Percentiles rank a stretch among this genome's conserved stretches.
Conservation (phyloP, 2,797 vertebrate species). For the Thamnophis elegans region DNA sequence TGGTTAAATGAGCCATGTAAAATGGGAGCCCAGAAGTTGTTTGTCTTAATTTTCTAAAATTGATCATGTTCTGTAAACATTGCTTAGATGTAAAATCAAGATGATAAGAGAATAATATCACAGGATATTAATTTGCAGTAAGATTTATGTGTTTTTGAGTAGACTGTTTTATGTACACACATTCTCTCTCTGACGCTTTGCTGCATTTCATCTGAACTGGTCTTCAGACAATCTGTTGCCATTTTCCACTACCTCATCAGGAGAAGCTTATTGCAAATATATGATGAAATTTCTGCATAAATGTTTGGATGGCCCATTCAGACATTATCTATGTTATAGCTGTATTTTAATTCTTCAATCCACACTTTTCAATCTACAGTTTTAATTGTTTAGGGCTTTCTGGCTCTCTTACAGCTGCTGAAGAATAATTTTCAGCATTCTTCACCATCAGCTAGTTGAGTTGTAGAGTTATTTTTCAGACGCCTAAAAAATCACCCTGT, state of each 20-base stretch:
- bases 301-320: neutral
- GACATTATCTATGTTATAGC: neutral
- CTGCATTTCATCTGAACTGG: neutral
- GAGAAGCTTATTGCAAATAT: neutral
- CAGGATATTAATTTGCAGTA: neutral
- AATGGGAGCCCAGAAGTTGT: neutral
- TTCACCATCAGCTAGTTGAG: neutral
- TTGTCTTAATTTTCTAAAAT: neutral
- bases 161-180: neutral
- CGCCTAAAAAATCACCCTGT: neutral
- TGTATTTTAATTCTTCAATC: neutral
- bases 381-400: neutral
- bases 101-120: neutral
- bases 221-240: neutral
- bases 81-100: neutral
- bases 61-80: neutral
- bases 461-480: neutral
- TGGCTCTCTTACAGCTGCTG: neutral
- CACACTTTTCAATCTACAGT: neutral
- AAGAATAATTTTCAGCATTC: neutral
- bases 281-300: neutral
- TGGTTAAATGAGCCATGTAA: neutral
- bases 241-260: neutral
- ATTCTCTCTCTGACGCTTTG: neutral
- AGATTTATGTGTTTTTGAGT: neutral